These are phyloP conservation scores for Vicugna pacos DNA, from an alignment of 2,113 vertebrate species.

Conservation along the genomic window DNA sequence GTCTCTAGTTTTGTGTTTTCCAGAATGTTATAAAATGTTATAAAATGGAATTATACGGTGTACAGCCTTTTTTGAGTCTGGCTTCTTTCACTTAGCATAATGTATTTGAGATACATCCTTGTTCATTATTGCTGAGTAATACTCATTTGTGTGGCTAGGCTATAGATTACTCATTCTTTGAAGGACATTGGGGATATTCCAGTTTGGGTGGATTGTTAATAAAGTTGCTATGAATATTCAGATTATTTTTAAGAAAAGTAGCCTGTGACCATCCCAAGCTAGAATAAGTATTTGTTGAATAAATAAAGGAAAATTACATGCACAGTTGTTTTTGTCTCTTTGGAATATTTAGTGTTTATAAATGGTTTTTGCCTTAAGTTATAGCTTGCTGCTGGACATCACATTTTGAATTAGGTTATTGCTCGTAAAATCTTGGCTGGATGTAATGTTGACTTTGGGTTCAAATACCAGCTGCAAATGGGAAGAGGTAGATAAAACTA, in stretches of 20 bases:
- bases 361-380: background rate
- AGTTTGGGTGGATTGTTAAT: background rate
- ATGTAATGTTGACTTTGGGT: background rate
- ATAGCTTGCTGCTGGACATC: background rate
- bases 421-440: background rate
- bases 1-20: background rate
- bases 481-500: background rate
- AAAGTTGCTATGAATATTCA: background rate
- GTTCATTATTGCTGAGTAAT: background rate
- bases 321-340: background rate
- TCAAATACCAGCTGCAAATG: background rate
- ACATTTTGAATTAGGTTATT: constrained; percentile 44
- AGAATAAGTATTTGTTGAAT: constrained; percentile 2
- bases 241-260: background rate
- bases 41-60: background rate
- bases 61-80: background rate
- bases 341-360: constrained; percentile 9
- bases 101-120: background rate
- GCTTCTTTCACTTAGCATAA: background rate
- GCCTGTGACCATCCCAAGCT: background rate
- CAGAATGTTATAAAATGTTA: background rate
- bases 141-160: background rate
- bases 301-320: constrained; percentile 16
- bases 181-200: background rate
- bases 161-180: background rate